Evolutionary conservation across 2,888 invertebrate genomes (phyloP), one percentile per base, ranked within the genome.

Genomic region (Anthrax anthrax): DNA sequence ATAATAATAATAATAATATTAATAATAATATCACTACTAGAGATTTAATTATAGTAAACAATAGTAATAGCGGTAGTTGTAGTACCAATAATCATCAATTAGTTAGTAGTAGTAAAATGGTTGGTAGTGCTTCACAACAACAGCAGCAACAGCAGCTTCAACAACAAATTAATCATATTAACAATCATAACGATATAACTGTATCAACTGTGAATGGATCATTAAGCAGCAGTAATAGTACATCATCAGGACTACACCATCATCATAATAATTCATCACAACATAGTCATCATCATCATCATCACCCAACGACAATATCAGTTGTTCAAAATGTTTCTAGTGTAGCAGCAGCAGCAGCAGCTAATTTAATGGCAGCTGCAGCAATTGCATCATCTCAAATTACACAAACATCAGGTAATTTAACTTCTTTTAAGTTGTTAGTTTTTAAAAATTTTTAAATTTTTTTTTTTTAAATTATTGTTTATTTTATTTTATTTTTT

Each of bases 41-140:
- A 4, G 13, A 23, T 18, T 36, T 41, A 18, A 46, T 43, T 18
- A 41, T n/a, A 18, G 38, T 41, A 18, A 50, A 46, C 32, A 54
- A 51, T 44, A 51, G 50, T 42, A 51, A 47, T 19, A 43, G 40
- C 12, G 48, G 44, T 42, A 51, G 44, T 42, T 48, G 42, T 18
- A 16, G 38, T 37, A 49, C 19, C 38, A 49, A 36, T 39, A 47
- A 43, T 40, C 39, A 44, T 27, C 41, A 46, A 37, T 37, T 46
- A 42, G 23, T 40, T 44, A 44, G 29, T 44, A 43, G n/a, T 14
- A 41, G 41, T 44, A 48, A 45, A 44, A 51, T 49, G 49, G 49
- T 51, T n/a, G 51, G 49, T 46, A 49, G 47, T 41, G 39, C 43
- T 10, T 42, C 45, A 27, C 42, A 38, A 14, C 47, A 42, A 29